A percentile compares a stretch with the other conserved stretches of the same genome.
Evolutionary conservation across 2,113 vertebrate species (phyloP).

Genomic region (Columba livia): DNA sequence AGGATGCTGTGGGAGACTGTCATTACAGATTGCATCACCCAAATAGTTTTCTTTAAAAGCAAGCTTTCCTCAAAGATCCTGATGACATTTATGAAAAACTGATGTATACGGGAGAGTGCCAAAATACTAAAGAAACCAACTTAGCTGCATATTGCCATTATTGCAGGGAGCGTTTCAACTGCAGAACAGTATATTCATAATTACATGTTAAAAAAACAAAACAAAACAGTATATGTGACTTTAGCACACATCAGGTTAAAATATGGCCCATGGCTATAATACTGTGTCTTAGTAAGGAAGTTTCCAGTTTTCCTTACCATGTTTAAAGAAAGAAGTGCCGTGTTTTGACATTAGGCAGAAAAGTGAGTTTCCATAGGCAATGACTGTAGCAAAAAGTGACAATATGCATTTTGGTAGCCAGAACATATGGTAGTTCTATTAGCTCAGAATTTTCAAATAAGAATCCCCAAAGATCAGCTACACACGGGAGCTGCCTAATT

Average conservation of each 20-base stretch:
- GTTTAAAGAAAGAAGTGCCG: conserved; percentile 41
- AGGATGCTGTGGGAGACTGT: too few species aligned
- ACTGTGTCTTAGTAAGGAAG: not conserved
- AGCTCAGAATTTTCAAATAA: not conserved
- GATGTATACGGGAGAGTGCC: not conserved
- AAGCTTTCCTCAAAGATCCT: not conserved
- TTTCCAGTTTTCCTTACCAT: conserved; percentile 40
- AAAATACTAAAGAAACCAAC: not conserved
- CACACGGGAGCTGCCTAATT: conserved; percentile 54
- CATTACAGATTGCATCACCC: not conserved
- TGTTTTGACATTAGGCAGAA: conserved; percentile 39
- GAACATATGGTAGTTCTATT: conserved; percentile 60
- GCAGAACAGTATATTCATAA: not conserved
- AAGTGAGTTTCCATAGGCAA: conserved; percentile 57
- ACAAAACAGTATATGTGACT: not conserved
- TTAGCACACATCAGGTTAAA: not conserved
- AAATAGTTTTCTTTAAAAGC: not conserved
- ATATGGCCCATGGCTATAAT: not conserved
- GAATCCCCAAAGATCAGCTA: conserved; percentile 35
- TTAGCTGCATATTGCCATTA: not conserved
- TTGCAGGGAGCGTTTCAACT: not conserved
- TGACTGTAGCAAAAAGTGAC: conserved; percentile 29
- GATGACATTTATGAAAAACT: not conserved
- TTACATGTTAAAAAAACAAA: not conserved
- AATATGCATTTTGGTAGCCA: conserved; percentile 53